Base-by-base conservation (phyloP, 2,888 invertebrate genomes). In the Cyrtodaria siliqua region DNA sequence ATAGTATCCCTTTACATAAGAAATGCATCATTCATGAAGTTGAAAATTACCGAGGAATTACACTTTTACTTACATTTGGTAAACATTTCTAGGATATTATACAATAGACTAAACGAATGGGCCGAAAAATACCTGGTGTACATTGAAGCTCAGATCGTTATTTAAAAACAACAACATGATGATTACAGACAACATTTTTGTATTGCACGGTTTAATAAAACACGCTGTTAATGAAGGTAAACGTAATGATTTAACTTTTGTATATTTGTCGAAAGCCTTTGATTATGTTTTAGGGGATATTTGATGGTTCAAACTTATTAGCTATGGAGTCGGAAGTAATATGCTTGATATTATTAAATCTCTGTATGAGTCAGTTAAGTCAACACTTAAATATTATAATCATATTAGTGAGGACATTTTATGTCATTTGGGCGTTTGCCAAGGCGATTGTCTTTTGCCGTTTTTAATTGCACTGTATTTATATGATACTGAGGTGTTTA, bases 231-330 rank as follows among this genome's bases (percentile, higher is more conserved):
- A 49, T 44, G 57, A 42, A 20, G 42, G 52, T 26, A 61, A 61
- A 47, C 49, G 29, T 26, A 63, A 18, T 56, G 18, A 33, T 27
- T 67, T 49, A 27, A 49, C 53, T 0, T 67, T 73, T 62, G 55
- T 62, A 29, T 47, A 66, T 55, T 73, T 73, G 18, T 47, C 16
- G 20, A 73, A 68, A 47, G 74, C 68, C 3, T 74, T 74, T 53
- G 62, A 68, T 33, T 56, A 44, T 26, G 68, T 74, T 29, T 38
- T 60, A 24, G 27, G 68, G 12, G 59, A 44, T 4, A 67, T 33
- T 29, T 49, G 62, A 14, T 73, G 73, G 67, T 42, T 38, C 14
- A 74, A 74, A 57, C 42, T 74, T 49, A 44, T 74, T 40, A 57
- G 9, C 18, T 20, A 55, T 9, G 42, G 24, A 6, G 44, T 74